phyloP scores from a whole-genome alignment of 2,113 vertebrate genomes.

The Gallinago media region DNA sequence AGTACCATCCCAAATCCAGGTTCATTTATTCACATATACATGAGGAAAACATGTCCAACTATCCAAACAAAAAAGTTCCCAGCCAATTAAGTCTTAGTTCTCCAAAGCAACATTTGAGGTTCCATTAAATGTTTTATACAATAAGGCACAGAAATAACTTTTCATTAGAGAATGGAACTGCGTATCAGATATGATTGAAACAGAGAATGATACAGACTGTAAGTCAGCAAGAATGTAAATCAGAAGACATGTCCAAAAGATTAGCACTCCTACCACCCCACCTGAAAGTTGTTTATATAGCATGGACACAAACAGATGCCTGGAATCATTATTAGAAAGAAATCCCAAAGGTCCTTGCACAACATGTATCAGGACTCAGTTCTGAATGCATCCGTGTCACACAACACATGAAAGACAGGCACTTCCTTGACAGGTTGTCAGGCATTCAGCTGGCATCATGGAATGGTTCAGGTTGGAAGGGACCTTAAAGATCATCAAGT shows the following conservation, averaged over 20 bases:
- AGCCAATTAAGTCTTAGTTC: neutral
- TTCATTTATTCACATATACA: neutral
- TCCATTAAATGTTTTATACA: neutral
- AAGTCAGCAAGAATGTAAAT: neutral
- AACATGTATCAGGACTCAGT: neutral
- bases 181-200: neutral
- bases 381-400: neutral
- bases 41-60: neutral
- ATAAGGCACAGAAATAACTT: neutral
- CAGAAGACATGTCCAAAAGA: neutral
- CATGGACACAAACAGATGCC: neutral
- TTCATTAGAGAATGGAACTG: neutral
- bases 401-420: fast-evolving
- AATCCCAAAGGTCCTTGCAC: neutral
- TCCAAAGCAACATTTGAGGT: neutral
- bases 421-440: neutral
- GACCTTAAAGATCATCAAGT: neutral
- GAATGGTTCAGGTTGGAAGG: neutral
- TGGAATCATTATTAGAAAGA: neutral
- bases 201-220: neutral
- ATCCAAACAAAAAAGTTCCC: neutral
- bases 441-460: neutral
- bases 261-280: neutral
- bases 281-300: neutral
- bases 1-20: neutral